Conservation (phyloP, 2,113 vertebrate genomes). For the Cyanocitta stelleri region DNA sequence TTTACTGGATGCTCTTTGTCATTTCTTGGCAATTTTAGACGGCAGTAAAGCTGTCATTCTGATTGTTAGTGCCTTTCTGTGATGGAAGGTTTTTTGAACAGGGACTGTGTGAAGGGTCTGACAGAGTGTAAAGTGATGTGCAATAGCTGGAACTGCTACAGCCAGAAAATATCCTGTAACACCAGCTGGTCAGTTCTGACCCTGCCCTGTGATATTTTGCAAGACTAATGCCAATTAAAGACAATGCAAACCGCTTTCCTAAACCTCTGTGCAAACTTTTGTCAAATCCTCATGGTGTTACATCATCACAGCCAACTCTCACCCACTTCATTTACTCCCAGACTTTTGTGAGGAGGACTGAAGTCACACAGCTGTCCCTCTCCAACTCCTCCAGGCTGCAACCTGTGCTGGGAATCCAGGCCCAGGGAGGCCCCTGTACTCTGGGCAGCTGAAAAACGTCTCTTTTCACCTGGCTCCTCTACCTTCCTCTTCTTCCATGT, state of each 20-base stretch:
- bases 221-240: neutral
- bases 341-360: rapidly evolving
- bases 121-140: neutral
- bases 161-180: neutral
- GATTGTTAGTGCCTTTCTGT: neutral
- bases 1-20: neutral
- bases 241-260: neutral
- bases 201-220: neutral
- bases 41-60: neutral
- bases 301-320: neutral
- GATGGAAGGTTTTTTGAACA: neutral
- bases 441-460: rapidly evolving
- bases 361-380: neutral
- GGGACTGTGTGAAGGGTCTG: neutral
- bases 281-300: neutral
- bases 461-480: neutral
- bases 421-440: neutral
- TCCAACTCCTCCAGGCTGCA: neutral
- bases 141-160: neutral
- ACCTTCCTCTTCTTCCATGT: neutral
- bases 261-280: neutral
- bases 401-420: neutral
- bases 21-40: neutral
- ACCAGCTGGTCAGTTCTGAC: neutral
- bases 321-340: neutral